A percentile compares a stretch with the other conserved stretches of the same genome.
These are phyloP conservation scores for Thunnus thynnus DNA, from an alignment of 2,113 vertebrate genomes.

Conservation along the genomic window DNA sequence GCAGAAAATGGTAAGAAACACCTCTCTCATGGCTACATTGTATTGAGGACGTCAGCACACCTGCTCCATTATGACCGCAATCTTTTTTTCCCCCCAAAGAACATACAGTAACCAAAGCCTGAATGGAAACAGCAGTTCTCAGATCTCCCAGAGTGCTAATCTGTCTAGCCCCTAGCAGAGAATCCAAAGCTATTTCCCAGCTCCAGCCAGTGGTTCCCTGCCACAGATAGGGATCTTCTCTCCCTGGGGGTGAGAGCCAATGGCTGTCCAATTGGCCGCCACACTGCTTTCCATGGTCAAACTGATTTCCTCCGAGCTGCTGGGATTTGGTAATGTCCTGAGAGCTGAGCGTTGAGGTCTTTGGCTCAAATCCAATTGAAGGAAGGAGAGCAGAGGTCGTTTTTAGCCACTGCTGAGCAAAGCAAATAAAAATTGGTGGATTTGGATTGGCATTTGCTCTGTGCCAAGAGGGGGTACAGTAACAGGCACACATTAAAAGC, in stretches of 20 bases:
- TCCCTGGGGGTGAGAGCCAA: conserved; percentile 25
- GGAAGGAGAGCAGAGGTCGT: conserved; percentile 34
- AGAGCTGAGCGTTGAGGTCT: conserved; percentile 30
- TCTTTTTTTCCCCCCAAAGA: conserved; percentile 3
- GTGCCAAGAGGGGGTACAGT: conserved; percentile 30
- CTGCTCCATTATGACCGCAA: neutral
- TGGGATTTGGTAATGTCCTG: conserved; percentile 42
- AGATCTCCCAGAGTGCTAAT: conserved; percentile 27
- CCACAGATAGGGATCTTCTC: conserved; percentile 37
- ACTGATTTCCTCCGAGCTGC: conserved; percentile 40
- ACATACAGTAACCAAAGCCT: conserved; percentile 4
- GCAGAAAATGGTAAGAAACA: neutral
- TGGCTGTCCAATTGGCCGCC: conserved; percentile 23
- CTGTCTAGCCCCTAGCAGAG: conserved; percentile 14
- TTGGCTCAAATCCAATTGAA: conserved; percentile 37
- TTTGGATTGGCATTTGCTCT: conserved; percentile 41
- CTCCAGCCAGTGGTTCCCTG: conserved; percentile 11
- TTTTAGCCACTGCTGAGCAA: conserved; percentile 39
- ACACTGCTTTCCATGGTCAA: conserved; percentile 39
- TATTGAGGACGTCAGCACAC: neutral
- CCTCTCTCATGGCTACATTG: neutral
- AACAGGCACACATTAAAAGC: conserved; percentile 40
- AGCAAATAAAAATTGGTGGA: conserved; percentile 52
- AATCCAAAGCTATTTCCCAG: conserved; percentile 27
- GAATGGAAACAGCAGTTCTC: neutral